Conservation (phyloP, 2,888 invertebrate genomes). For the Lasioglossum morio region DNA sequence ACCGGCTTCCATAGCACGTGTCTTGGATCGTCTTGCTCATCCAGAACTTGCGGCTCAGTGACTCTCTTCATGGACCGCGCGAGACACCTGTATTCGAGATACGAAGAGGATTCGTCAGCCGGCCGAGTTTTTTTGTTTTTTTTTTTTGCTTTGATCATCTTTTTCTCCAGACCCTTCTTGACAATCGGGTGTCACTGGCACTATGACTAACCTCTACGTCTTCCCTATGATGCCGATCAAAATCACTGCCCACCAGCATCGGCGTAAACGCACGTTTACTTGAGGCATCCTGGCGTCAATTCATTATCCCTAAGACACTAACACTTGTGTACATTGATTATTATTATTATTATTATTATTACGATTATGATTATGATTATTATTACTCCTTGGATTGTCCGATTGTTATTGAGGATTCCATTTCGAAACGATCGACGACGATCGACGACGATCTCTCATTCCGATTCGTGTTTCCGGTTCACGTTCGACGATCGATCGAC, state of each 20-base stretch:
- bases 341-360: neutral
- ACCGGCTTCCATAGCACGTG: slow-evolving; percentile 65
- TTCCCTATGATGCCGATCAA: slow-evolving; percentile 47
- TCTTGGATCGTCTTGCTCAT: slow-evolving; percentile 69
- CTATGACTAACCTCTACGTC: slow-evolving; percentile 54
- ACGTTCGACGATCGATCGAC: neutral
- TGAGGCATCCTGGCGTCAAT: neutral
- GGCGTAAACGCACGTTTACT: slow-evolving; percentile 1
- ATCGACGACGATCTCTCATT: neutral
- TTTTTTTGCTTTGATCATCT: slow-evolving; percentile 35
- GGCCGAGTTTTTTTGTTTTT: slow-evolving; percentile 45
- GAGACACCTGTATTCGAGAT: slow-evolving; percentile 74
- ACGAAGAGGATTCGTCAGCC: slow-evolving; percentile 74
- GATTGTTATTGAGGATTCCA: neutral
- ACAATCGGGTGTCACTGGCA: slow-evolving; percentile 48
- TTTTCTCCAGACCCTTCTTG: slow-evolving; percentile 50
- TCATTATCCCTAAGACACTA: neutral
- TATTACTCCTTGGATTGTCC: neutral
- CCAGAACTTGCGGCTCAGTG: slow-evolving; percentile 64
- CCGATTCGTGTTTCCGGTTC: slow-evolving; percentile 4
- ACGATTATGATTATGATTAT: neutral
- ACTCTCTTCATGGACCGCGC: slow-evolving; percentile 73
- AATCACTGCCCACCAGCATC: slow-evolving; percentile 62
- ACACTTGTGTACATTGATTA: neutral
- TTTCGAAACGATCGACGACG: neutral